Conservation (phyloP, 2,113 vertebrate species). For the Prunella himalayana region DNA sequence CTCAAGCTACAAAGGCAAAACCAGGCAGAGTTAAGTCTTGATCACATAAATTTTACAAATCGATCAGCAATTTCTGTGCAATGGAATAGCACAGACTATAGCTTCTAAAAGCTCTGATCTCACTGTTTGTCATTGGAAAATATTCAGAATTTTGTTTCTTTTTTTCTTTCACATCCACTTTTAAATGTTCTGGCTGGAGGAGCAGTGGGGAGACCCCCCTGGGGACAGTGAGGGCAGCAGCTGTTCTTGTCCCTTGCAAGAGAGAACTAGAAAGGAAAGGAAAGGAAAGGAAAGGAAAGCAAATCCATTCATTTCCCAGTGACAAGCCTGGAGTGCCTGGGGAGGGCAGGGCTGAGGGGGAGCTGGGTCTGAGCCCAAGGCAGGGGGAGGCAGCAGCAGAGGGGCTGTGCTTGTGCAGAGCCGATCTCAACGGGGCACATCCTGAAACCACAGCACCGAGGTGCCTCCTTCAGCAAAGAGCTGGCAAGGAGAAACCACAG, state of each 20-base stretch:
- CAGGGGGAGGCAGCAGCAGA: not conserved
- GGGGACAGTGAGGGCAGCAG: not conserved
- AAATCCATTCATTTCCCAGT: not conserved
- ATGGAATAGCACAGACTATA: not conserved
- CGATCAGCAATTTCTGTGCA: not conserved
- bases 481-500: not conserved
- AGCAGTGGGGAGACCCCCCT: not conserved
- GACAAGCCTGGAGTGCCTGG: not conserved
- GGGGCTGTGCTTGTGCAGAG: not conserved
- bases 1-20: not conserved
- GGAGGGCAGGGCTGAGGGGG: not conserved
- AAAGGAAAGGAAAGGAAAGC: not conserved
- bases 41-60: not conserved
- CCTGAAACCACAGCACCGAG: not conserved
- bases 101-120: not conserved
- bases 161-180: not conserved
- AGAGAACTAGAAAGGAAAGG: not conserved
- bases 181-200: not conserved
- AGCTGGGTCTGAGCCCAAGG: rapidly evolving
- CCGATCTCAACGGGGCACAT: rapidly evolving
- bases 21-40: not conserved
- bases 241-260: not conserved
- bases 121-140: not conserved
- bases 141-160: not conserved
- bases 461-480: not conserved